These are phyloP conservation scores for Phataginus tricuspis DNA, from an alignment of 2,797 vertebrate species.

Conservation along the genomic window DNA sequence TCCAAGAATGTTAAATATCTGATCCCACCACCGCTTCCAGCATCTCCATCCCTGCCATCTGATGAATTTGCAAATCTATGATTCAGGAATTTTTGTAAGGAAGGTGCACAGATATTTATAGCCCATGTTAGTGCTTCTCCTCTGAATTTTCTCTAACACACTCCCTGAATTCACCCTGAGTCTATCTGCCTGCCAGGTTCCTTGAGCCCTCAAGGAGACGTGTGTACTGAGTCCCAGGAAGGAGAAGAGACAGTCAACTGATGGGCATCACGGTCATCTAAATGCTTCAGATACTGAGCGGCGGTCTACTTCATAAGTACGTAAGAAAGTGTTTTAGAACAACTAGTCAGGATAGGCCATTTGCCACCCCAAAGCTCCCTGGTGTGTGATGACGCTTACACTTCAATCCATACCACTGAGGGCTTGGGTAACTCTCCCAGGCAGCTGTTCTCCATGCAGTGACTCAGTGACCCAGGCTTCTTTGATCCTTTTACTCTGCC, in stretches of 20 bases:
- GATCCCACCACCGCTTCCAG: background rate
- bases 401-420: background rate
- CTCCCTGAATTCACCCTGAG: background rate
- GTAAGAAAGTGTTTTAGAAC: background rate
- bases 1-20: background rate
- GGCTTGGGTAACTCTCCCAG: constrained; percentile 17
- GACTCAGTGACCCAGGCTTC: background rate
- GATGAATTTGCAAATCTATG: background rate
- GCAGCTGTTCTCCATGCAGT: background rate
- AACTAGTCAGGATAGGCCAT: background rate
- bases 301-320: background rate
- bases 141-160: background rate
- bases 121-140: background rate
- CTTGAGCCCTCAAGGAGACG: background rate
- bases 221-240: background rate
- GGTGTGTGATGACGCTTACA: background rate
- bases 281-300: background rate
- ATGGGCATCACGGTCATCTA: background rate
- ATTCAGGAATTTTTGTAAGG: background rate
- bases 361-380: background rate
- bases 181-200: background rate
- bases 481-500: background rate
- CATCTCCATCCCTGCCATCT: background rate
- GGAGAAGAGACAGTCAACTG: background rate
- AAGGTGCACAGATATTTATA: constrained; percentile 7